Evolutionary conservation across 1,140 invertebrate genomes (phyloP), one percentile per base, ranked within the genome.

Genomic region (Pseudomyrmex cubaensis): DNA sequence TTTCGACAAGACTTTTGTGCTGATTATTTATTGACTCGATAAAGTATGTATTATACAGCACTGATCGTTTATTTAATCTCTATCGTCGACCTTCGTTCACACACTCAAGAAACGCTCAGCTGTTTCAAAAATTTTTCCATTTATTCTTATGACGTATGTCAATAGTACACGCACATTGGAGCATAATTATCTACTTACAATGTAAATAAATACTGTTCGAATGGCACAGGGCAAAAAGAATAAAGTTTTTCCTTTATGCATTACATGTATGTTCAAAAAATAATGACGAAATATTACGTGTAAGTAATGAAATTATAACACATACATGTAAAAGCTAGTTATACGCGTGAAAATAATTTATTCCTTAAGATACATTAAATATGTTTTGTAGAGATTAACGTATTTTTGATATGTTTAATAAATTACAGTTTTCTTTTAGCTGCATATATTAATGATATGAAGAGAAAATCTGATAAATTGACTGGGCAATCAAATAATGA

Each of bases 401-500:
- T 67, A 66, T 25, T 61, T 50, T 52, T 77, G 25, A 77, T 77
- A 77, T 77, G 74, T 77, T 67, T 57, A 67, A 77, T 77, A 77
- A 77, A 67, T 77, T 67, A 77, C 48, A 5, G n/a, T 77, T 67
- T 22, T 54, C 54, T 7, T 17, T 67, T 77, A 77, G 67, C 15
- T 67, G 44, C 20, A 35, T 20, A 50, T 66, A 1, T 56, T 15
- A 54, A 20, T 69, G 63, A 77, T 77, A 77, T 67, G 22, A 69
- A 13, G 13, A 77, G 35, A 15, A 77, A 77, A 22, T 67, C 46
- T 15, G n/a, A 67, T 22, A 67, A 67, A 77, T 20, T 13, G 56
- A 61, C 54, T 44, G 22, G 44, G 50, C 13, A 44, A 7, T 67
- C 7, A 67, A 76, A 76, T 48, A 44, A 66, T 54, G 22, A 77